Base-by-base conservation (phyloP, 2,113 vertebrate genomes). In the Promerops cafer region DNA sequence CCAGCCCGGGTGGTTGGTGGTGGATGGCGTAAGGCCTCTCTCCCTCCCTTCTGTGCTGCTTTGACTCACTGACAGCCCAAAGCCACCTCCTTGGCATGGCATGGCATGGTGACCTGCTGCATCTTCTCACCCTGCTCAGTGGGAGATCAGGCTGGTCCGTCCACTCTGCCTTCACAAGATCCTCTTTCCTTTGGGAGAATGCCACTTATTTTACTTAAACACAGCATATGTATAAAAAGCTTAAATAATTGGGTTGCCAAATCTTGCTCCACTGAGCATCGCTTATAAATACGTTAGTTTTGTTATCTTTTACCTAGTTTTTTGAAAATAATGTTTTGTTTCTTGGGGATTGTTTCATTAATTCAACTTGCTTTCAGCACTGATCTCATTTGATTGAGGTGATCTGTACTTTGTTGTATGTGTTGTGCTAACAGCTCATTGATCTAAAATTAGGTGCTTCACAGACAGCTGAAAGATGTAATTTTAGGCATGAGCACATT, bases 381-480 rank as follows among this genome's bases (percentile, higher is more conserved):
- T 63, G 94, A n/a, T 84, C 59, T 95, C 7, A 87, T 96, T 80
- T 83, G 77, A 76, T 76, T 52, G 89, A 96, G 77, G 68, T 91
- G 90, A 59, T 90, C 50, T 54, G 5, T 95, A 37, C 90, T 70
- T 80, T 82, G 17, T 86, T 69, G 83, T 88, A 17, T 88, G 40
- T 89, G 40, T 68, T 79, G 22, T 57, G 56, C 47, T 95, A 80
- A 79, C 57, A 85, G 93, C 66, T 97, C 53, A 84, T 96, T 91
- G 93, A 94, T 45, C 88, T 96, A 92, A 96, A 97, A 86, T 94
- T 78, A 91, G 75, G 68, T 50, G 74, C 75, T 89, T 95, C 93
- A 83, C 93, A 91, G 83, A 61, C 63, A 85, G 82, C 70, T 17
- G 82, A 84, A 95, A 88, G 76, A 57, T 26, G 6, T 56, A 8